phyloP scores from a whole-genome alignment of 1,140 invertebrate genomes.

The Neodiprion lecontei region DNA sequence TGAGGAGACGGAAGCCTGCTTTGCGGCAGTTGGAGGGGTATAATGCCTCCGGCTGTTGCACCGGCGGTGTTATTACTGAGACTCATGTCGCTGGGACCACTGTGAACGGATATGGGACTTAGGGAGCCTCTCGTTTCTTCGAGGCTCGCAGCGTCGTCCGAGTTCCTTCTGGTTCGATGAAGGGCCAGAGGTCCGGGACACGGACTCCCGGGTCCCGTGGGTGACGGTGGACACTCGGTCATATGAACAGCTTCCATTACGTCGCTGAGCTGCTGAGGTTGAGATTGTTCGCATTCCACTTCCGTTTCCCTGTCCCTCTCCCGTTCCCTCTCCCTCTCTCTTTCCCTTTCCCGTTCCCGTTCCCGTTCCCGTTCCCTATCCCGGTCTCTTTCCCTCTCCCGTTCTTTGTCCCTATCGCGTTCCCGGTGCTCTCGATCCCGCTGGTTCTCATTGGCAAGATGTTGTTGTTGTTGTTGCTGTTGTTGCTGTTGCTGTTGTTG shows the following conservation, averaged over 20 bases:
- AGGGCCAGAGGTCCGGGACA: conserved; percentile 55
- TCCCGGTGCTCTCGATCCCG: conserved; percentile 40
- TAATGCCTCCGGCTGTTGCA: conserved; percentile 38
- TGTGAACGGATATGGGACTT: conserved; percentile 61
- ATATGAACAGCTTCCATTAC: conserved; percentile 43
- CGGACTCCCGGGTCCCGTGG: conserved; percentile 57
- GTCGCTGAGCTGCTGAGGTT: conserved; percentile 49
- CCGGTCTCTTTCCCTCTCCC: conserved; percentile 27
- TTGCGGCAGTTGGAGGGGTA: conserved; percentile 49
- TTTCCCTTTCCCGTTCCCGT: conserved; percentile 15
- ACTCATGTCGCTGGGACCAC: conserved; percentile 67
- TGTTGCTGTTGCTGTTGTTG: conserved; percentile 10
- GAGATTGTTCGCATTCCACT: conserved; percentile 51
- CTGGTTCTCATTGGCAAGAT: conserved; percentile 25
- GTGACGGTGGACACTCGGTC: conserved; percentile 48
- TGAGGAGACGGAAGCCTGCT: conserved; percentile 69
- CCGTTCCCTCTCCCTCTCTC: conserved; percentile 31
- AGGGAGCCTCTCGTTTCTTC: conserved; percentile 59
- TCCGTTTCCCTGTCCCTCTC: conserved; percentile 36
- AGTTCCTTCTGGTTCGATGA: conserved; percentile 55
- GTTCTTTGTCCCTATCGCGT: conserved; percentile 22
- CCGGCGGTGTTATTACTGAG: conserved; percentile 58
- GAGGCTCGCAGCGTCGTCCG: conserved; percentile 53
- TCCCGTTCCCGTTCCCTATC: conserved; percentile 34
- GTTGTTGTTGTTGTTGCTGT: conserved; percentile 34